phyloP scores from a whole-genome alignment of 2,113 vertebrate genomes.

The Larimichthys crocea region DNA sequence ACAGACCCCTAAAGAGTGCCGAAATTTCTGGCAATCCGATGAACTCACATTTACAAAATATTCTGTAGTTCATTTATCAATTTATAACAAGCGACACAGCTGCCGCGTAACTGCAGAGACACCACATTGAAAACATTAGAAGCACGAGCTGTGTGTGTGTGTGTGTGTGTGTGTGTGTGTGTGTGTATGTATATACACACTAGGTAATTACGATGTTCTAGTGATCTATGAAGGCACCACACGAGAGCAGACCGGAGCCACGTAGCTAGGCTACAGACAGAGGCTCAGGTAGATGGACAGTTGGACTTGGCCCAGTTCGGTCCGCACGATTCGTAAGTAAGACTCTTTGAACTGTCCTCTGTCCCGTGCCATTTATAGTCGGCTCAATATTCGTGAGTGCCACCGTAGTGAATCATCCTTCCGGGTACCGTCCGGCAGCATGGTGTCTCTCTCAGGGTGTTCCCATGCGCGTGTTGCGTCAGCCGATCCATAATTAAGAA shows the following conservation, averaged over 20 bases:
- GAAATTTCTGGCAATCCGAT: background rate
- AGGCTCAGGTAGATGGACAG: background rate
- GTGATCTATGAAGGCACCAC: slow-evolving; percentile 32
- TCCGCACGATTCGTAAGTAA: background rate
- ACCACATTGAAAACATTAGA: background rate
- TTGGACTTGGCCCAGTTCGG: background rate
- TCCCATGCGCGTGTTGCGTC: slow-evolving; percentile 64
- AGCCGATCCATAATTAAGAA: slow-evolving; percentile 32
- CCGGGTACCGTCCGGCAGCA: background rate
- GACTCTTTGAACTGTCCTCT: background rate
- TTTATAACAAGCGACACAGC: background rate
- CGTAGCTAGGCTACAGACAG: slow-evolving; percentile 60
- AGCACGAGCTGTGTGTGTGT: background rate
- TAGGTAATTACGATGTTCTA: background rate
- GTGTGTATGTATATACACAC: background rate
- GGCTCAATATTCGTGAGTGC: too few species aligned
- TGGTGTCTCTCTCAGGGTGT: background rate
- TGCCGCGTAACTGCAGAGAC: background rate
- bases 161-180: background rate
- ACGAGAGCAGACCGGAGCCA: slow-evolving; percentile 36
- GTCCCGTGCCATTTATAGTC: too few species aligned
- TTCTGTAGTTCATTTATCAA: background rate
- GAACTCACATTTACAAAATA: too few species aligned
- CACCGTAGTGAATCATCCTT: background rate
- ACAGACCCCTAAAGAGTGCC: background rate